These are phyloP conservation scores for Nemoura dubitans DNA, from an alignment of 2,888 invertebrate species.

Conservation along the genomic window DNA sequence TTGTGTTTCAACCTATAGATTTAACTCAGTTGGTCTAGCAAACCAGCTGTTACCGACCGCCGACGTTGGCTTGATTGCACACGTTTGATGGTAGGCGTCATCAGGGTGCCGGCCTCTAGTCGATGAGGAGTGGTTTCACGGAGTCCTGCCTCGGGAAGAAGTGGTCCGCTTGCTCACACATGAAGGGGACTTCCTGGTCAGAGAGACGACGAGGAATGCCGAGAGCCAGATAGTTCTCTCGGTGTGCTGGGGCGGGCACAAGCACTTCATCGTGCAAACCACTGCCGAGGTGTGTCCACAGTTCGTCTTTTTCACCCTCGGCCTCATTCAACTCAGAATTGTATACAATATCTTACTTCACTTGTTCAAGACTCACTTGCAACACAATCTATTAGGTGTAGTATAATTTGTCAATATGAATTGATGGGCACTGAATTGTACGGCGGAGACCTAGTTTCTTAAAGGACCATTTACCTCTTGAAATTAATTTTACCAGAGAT, in stretches of 20 bases:
- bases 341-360: too few relatives aligned
- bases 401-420: too few relatives aligned
- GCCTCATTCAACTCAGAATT: constrained; percentile 29
- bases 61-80: not conserved
- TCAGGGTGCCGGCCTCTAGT: constrained; percentile 69
- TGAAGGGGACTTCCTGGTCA: constrained; percentile 93
- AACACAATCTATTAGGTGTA: too few relatives aligned
- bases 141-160: constrained; percentile 94
- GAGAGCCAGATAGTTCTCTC: constrained; percentile 93
- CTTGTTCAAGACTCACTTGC: too few relatives aligned
- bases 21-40: not conserved
- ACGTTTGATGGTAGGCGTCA: constrained; percentile 1
- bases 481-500: too few relatives aligned
- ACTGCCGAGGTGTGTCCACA: constrained; percentile 77
- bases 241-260: constrained; percentile 95
- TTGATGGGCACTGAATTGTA: too few relatives aligned
- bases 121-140: constrained; percentile 98
- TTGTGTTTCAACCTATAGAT: too few relatives aligned
- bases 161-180: constrained; percentile 89
- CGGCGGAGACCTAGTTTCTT: too few relatives aligned
- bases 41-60: not conserved
- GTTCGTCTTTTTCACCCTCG: constrained; percentile 10
- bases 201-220: constrained; percentile 91
- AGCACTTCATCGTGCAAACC: constrained; percentile 97
- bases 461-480: too few relatives aligned